A percentile compares a stretch with the other conserved stretches of the same genome.
These are phyloP conservation scores for Leptinotarsa rubiginosa DNA, from an alignment of 2,888 invertebrate genomes.

Conservation along the genomic window DNA sequence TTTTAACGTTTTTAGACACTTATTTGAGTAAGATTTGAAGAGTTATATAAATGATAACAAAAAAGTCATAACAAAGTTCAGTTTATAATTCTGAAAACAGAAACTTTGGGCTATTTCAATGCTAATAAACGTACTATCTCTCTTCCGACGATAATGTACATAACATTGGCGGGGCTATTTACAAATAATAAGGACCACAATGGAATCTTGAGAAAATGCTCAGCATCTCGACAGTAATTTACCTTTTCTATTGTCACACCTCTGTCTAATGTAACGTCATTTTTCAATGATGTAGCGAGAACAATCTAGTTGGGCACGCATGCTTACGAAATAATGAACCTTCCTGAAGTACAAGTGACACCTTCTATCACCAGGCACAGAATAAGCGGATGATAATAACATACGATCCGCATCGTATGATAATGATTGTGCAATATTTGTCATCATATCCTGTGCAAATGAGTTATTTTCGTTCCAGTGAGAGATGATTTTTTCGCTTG, in stretches of 20 bases:
- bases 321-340: constrained; percentile 16
- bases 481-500: not conserved
- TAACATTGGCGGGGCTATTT: too few species aligned
- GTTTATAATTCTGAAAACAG: too few species aligned
- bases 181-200: too few species aligned
- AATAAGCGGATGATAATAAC: not conserved
- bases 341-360: constrained; percentile 17
- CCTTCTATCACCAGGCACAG: constrained; percentile 11
- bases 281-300: not conserved
- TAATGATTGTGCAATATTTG: constrained; percentile 6
- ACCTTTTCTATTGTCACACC: not conserved
- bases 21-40: too few species aligned
- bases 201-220: not conserved
- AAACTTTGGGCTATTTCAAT: too few species aligned
- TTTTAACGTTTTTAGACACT: too few species aligned
- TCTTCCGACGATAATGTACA: too few species aligned
- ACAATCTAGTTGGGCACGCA: constrained; percentile 14
- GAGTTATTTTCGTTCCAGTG: not conserved
- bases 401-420: not conserved
- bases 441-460: not conserved
- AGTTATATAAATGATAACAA: too few species aligned
- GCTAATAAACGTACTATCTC: too few species aligned
- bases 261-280: not conserved
- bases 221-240: not conserved
- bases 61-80: too few species aligned